These are phyloP conservation scores for Cirrhinus mrigala DNA, from an alignment of 2,797 vertebrate genomes.

Conservation along the genomic window DNA sequence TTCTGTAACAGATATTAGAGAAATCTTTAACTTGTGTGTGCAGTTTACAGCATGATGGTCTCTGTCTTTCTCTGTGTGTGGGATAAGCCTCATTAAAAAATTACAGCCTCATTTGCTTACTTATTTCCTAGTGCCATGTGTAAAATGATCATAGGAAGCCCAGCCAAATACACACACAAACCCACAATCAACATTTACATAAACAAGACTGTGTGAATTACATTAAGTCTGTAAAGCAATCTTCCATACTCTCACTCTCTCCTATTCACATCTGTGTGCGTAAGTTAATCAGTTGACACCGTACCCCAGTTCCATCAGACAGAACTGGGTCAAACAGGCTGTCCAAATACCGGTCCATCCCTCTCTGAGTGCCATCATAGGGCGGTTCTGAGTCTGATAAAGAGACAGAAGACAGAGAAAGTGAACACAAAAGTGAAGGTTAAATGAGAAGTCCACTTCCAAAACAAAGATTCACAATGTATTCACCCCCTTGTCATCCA, in stretches of 20 bases:
- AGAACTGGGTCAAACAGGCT: conserved; percentile 95
- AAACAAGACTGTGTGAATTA: conserved; percentile 67
- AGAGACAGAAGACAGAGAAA: background rate
- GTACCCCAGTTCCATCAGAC: conserved; percentile 87
- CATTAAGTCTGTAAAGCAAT: conserved; percentile 79
- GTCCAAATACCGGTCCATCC: conserved; percentile 94
- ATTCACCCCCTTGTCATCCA: too few relatives aligned
- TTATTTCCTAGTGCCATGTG: conserved; percentile 67
- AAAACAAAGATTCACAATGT: too few relatives aligned
- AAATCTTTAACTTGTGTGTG: background rate
- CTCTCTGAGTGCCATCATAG: conserved; percentile 76
- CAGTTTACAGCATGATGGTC: background rate
- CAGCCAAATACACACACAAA: conserved; percentile 30
- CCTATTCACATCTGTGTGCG: conserved; percentile 23
- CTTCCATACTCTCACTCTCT: conserved; percentile 11
- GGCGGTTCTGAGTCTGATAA: conserved; percentile 69
- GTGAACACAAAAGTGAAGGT: background rate
- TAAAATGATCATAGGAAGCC: conserved; percentile 17
- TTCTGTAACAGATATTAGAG: background rate
- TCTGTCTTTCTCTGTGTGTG: conserved; percentile 32
- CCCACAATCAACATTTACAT: conserved; percentile 27
- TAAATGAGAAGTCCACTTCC: too few relatives aligned
- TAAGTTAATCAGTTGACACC: conserved; percentile 53
- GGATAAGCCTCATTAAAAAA: conserved; percentile 77
- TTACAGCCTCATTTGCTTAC: conserved; percentile 75